These are phyloP conservation scores for Drosophila glabriapex DNA, from an alignment of 2,888 invertebrate species.

Conservation along the genomic window DNA sequence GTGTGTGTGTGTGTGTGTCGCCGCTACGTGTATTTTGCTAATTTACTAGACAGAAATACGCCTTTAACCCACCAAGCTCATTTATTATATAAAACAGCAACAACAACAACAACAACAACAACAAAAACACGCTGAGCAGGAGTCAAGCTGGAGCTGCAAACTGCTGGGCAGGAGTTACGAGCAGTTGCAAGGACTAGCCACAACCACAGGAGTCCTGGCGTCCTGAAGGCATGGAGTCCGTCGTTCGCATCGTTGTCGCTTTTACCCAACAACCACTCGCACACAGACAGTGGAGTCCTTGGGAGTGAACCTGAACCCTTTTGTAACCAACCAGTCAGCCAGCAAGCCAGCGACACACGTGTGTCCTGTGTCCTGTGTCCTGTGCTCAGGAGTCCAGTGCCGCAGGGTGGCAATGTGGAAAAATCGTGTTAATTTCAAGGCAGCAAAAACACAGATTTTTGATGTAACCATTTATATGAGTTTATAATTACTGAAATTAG, in stretches of 20 bases:
- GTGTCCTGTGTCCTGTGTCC: constrained; percentile 41
- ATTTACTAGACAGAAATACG: constrained; percentile 85
- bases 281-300: constrained; percentile 38
- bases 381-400: constrained; percentile 25
- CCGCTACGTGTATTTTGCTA: constrained; percentile 81
- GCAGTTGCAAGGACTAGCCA: constrained; percentile 55
- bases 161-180: constrained; percentile 43
- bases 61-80: constrained; percentile 84
- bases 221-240: background rate
- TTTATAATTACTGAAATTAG: constrained; percentile 85
- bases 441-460: constrained; percentile 73
- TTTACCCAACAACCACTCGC: background rate
- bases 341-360: constrained; percentile 48
- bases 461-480: constrained; percentile 80
- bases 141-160: constrained; percentile 36
- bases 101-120: constrained; percentile 29
- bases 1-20: constrained; percentile 57
- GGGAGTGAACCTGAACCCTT: constrained; percentile 55
- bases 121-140: constrained; percentile 8
- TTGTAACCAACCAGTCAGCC: constrained; percentile 8
- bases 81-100: constrained; percentile 83
- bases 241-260: constrained; percentile 2
- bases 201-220: constrained; percentile 42
- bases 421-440: constrained; percentile 80
- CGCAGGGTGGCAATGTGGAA: constrained; percentile 69